A percentile compares a stretch with the other conserved stretches of the same genome.
Evolutionary conservation across 2,797 vertebrate species (phyloP).

Genomic region (Sciaenops ocellatus): DNA sequence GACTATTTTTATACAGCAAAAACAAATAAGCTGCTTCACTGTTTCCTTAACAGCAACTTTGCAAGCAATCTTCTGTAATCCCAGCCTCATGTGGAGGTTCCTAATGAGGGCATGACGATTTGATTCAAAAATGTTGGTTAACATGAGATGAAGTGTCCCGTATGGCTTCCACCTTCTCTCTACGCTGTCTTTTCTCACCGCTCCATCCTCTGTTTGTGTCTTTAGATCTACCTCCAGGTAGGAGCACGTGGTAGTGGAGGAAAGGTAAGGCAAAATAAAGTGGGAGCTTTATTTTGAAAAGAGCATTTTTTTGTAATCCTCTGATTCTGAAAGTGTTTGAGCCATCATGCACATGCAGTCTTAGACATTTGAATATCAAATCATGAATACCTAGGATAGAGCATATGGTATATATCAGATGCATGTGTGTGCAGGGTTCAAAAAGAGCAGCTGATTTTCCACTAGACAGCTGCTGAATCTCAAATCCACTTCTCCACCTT

Average conservation of each 20-base stretch:
- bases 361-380: not conserved
- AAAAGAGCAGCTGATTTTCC: constrained; percentile 1
- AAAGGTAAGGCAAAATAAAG: not conserved
- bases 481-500: not conserved
- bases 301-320: not conserved
- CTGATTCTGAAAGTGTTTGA: not conserved
- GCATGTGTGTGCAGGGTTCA: not conserved
- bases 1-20: constrained; percentile 2
- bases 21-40: not conserved
- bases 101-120: not conserved
- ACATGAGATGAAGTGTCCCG: not conserved
- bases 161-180: not conserved
- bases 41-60: not conserved
- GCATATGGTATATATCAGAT: not conserved
- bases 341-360: not conserved
- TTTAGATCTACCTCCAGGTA: not conserved
- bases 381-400: not conserved
- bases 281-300: not conserved
- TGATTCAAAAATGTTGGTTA: not conserved
- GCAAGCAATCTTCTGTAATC: not conserved
- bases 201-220: not conserved
- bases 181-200: not conserved
- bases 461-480: not conserved
- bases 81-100: not conserved
- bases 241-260: not conserved